Conservation (phyloP, 2,888 invertebrate genomes). For the Myathropa florea region DNA sequence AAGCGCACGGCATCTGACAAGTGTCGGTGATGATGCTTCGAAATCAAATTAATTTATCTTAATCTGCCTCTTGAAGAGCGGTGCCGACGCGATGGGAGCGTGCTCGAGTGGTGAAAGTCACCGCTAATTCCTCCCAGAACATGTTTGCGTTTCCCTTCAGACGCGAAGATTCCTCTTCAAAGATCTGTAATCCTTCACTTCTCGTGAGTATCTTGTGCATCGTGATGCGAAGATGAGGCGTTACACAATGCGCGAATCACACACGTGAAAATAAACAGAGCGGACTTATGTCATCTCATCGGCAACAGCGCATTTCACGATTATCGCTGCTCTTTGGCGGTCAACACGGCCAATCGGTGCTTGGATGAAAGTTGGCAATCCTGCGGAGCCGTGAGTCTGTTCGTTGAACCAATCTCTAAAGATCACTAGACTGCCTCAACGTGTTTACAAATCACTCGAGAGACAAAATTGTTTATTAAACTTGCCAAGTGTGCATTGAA, state of each 20-base stretch:
- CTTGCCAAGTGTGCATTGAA: background rate
- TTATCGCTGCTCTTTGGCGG: constrained; percentile 1
- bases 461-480: background rate
- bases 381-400: background rate
- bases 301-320: background rate
- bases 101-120: background rate
- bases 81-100: background rate
- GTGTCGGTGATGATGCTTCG: background rate
- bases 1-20: background rate
- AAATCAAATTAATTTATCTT: background rate
- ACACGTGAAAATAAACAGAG: background rate
- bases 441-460: constrained; percentile 4
- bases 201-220: too few species aligned
- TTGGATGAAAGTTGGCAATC: background rate
- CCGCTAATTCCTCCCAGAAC: background rate
- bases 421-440: background rate
- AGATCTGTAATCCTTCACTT: background rate
- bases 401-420: constrained; percentile 6
- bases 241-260: background rate
- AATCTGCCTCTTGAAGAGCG: background rate
- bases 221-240: too few species aligned
- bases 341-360: background rate
- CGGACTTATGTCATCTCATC: background rate
- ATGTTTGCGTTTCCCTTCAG: background rate
- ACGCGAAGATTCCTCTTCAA: background rate